Conservation (phyloP, 2,797 vertebrate genomes). For the Champsocephalus gunnari region DNA sequence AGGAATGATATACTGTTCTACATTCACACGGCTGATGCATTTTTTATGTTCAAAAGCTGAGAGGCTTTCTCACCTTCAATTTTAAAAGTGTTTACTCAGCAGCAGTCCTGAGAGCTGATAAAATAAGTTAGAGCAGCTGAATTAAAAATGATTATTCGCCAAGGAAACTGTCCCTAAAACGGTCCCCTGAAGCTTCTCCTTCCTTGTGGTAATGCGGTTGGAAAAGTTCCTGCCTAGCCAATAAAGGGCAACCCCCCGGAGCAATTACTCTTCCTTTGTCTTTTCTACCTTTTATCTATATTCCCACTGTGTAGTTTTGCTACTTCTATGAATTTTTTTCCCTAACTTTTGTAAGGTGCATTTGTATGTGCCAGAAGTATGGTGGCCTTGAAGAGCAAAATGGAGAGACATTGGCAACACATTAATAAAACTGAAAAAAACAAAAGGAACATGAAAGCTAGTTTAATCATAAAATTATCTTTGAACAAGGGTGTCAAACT, state of each 20-base stretch:
- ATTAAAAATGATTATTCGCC: conserved; percentile 78
- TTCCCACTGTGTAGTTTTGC: neutral
- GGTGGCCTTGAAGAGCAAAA: neutral
- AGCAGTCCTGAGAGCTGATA: conserved; percentile 73
- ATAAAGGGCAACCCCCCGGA: conserved; percentile 16
- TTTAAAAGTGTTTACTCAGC: conserved; percentile 86
- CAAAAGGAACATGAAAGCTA: neutral
- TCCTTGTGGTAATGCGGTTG: conserved; percentile 49
- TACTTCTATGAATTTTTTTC: neutral
- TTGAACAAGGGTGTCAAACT: too few relatives aligned
- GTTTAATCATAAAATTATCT: too few relatives aligned
- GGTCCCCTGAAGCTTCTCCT: conserved; percentile 44
- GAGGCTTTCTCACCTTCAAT: conserved; percentile 83
- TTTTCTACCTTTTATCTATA: neutral
- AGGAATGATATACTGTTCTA: conserved; percentile 70
- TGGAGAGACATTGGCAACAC: neutral
- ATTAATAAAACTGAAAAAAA: neutral
- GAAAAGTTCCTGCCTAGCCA: conserved; percentile 24
- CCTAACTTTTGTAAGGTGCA: neutral
- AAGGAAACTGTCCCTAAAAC: conserved; percentile 54
- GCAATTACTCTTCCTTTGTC: conserved; percentile 25
- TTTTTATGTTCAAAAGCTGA: conserved; percentile 80
- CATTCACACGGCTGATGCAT: conserved; percentile 77
- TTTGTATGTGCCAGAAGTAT: neutral
- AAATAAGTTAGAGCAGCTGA: conserved; percentile 75